Evolutionary conservation across 2,797 vertebrate species (phyloP).

Genomic region (Cygnus olor): DNA sequence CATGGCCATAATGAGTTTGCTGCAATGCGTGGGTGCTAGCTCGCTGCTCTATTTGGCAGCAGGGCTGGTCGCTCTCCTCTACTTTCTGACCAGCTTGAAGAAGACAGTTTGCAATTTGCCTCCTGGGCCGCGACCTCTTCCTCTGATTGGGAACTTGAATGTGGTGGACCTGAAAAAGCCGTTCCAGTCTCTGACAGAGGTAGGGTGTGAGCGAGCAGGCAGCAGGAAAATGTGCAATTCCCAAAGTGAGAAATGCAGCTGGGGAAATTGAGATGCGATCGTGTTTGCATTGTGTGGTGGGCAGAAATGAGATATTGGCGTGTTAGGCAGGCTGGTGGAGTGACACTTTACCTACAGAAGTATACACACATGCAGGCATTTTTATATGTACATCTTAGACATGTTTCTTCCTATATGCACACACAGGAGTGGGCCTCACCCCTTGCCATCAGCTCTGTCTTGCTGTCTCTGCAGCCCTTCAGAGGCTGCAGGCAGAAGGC

Average conservation of each 20-base stretch:
- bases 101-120: conserved; percentile 38
- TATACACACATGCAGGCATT: neutral
- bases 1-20: conserved; percentile 6
- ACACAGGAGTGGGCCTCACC: rapidly evolving
- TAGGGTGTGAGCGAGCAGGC: neutral
- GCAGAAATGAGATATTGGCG: neutral
- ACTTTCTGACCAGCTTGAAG: conserved; percentile 47
- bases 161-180: conserved; percentile 70
- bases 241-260: neutral
- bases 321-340: neutral
- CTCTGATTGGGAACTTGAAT: conserved; percentile 70
- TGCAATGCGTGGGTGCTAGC: neutral
- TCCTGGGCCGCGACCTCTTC: conserved; percentile 69
- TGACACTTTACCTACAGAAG: neutral
- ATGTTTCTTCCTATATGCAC: neutral
- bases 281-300: neutral
- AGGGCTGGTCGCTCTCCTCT: conserved; percentile 28
- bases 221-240: neutral
- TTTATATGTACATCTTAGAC: neutral
- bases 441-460: neutral
- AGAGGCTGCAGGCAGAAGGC: neutral
- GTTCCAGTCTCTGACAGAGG: conserved; percentile 66
- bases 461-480: neutral
- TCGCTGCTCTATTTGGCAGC: conserved; percentile 18
- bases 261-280: neutral